phyloP scores from a whole-genome alignment of 2,888 invertebrate genomes.

The Cetonia aurata region DNA sequence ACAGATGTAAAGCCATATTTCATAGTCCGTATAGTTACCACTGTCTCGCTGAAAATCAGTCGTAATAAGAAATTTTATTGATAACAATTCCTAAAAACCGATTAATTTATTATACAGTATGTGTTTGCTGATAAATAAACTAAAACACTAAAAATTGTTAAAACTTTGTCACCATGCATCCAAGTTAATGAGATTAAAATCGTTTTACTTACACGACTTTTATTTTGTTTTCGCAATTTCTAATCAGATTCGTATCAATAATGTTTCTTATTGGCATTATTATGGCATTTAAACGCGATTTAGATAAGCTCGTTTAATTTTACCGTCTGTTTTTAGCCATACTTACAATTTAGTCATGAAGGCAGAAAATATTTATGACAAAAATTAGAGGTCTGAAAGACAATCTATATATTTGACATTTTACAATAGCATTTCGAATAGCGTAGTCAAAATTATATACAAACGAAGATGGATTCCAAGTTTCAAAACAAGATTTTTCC shows the following conservation, averaged over 20 bases:
- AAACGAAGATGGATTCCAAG: conserved; percentile 55
- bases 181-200: conserved; percentile 3
- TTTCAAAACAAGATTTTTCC: conserved; percentile 46
- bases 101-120: conserved; percentile 7
- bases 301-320: conserved; percentile 17
- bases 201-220: conserved; percentile 12
- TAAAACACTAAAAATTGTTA: conserved; percentile 20
- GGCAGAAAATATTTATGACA: conserved; percentile 26
- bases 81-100: conserved; percentile 4
- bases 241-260: conserved; percentile 16
- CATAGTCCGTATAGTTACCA: conserved; percentile 46
- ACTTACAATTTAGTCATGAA: conserved; percentile 26
- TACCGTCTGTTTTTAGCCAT: conserved; percentile 18
- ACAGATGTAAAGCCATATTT: conserved; percentile 46
- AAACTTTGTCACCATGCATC: conserved; percentile 15
- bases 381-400: conserved; percentile 15
- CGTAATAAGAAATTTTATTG: conserved; percentile 27
- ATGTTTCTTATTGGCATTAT: conserved; percentile 9
- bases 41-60: conserved; percentile 15
- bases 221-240: conserved; percentile 21
- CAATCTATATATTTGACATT: conserved; percentile 28
- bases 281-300: conserved; percentile 17
- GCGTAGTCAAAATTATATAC: conserved; percentile 32
- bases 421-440: conserved; percentile 20
- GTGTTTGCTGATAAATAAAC: conserved; percentile 4